phyloP scores from a whole-genome alignment of 1,140 invertebrate species.

The Diorhabda carinulata region DNA sequence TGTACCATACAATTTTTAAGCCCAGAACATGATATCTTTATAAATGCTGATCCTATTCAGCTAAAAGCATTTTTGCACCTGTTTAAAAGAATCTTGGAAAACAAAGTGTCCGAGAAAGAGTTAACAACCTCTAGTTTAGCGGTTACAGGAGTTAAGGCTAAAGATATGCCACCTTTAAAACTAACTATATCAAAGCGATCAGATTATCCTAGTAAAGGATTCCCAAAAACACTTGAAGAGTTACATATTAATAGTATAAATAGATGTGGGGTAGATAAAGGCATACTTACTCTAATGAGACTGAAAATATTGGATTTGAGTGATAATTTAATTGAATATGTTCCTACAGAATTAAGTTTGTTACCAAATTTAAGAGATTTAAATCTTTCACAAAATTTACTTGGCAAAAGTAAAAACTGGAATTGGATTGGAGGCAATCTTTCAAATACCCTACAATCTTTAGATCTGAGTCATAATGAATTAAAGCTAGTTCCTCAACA shows the following conservation, averaged over 20 bases:
- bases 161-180: conserved; percentile 52
- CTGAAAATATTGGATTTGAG: conserved; percentile 70
- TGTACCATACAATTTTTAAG: conserved; percentile 65
- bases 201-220: conserved; percentile 66
- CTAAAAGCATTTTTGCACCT: conserved; percentile 66
- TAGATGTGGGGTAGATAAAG: conserved; percentile 61
- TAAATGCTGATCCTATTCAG: conserved; percentile 62
- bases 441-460: conserved; percentile 44
- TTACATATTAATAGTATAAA: conserved; percentile 58
- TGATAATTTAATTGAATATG: conserved; percentile 66
- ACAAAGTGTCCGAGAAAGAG: conserved; percentile 55
- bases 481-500: conserved; percentile 56
- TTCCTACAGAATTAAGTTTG: conserved; percentile 70
- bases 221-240: conserved; percentile 60
- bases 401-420: conserved; percentile 61
- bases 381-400: conserved; percentile 65
- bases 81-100: conserved; percentile 58
- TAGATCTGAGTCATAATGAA: conserved; percentile 63
- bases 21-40: conserved; percentile 65
- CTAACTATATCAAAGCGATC: conserved; percentile 57
- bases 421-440: conserved; percentile 57
- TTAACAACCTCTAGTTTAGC: conserved; percentile 52
- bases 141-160: conserved; percentile 49
- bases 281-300: conserved; percentile 61
- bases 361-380: conserved; percentile 64